phyloP scores from a whole-genome alignment of 2,797 vertebrate genomes.

The Mormyrops boulengeri region DNA sequence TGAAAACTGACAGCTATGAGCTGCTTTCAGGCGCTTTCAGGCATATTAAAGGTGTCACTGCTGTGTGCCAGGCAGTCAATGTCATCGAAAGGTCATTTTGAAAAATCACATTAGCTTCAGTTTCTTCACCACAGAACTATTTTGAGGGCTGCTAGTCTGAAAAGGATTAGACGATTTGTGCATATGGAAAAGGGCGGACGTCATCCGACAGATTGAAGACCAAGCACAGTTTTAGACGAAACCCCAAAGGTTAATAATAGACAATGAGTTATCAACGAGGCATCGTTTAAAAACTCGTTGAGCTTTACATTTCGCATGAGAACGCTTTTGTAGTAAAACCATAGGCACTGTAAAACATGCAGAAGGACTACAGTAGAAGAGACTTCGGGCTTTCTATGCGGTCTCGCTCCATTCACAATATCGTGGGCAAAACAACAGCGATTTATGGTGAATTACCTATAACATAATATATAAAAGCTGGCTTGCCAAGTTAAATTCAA shows the following conservation, averaged over 20 bases:
- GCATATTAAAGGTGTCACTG: constrained; percentile 3
- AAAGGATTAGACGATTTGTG: constrained; percentile 43
- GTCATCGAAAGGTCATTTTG: constrained; percentile 29
- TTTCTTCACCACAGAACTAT: constrained; percentile 29
- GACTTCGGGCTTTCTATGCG: neutral
- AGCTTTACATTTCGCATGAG: neutral
- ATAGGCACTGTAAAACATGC: neutral
- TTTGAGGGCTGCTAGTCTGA: constrained; percentile 37
- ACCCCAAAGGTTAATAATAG: constrained; percentile 25
- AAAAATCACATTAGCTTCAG: constrained; percentile 37
- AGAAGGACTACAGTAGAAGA: neutral
- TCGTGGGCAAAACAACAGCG: neutral
- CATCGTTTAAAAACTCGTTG: neutral
- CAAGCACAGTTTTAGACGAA: constrained; percentile 33
- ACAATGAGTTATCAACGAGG: neutral
- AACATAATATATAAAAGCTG: neutral
- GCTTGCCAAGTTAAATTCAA: neutral
- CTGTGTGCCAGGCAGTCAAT: constrained; percentile 31
- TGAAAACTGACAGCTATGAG: neutral
- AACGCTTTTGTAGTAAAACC: neutral
- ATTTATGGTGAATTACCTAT: neutral
- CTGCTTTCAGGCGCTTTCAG: neutral
- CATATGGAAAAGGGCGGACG: constrained; percentile 42
- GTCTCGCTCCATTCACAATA: neutral
- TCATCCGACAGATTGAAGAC: constrained; percentile 36